These are phyloP conservation scores for Parapsyche elsis DNA, from an alignment of 1,140 invertebrate species.

Conservation along the genomic window DNA sequence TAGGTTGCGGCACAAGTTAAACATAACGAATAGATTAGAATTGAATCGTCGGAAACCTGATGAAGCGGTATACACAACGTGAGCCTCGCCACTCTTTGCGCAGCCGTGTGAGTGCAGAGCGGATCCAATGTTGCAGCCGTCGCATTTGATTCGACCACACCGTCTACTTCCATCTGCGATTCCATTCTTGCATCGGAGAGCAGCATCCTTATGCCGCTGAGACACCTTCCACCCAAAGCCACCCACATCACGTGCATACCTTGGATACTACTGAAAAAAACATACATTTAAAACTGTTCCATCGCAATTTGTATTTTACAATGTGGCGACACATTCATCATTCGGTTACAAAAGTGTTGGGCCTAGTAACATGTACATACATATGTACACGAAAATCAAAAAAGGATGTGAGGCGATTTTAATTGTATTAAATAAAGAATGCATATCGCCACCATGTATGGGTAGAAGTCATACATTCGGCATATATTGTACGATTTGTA, in stretches of 20 bases:
- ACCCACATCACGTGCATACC: conserved; percentile 66
- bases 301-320: too few species aligned
- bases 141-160: neutral
- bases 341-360: neutral
- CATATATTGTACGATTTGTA: conserved; percentile 71
- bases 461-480: conserved; percentile 72
- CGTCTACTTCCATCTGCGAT: conserved; percentile 58
- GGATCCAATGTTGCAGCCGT: conserved; percentile 68
- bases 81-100: conserved; percentile 75
- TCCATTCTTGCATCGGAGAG: conserved; percentile 71
- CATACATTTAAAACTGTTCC: neutral
- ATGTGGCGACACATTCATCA: neutral
- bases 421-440: neutral
- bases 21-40: conserved; percentile 64
- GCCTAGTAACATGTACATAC: neutral
- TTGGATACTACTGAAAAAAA: conserved; percentile 61
- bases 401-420: too few species aligned
- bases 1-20: conserved; percentile 56
- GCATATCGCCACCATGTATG: neutral
- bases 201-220: conserved; percentile 66
- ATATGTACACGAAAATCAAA: too few species aligned
- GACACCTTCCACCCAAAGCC: conserved; percentile 63
- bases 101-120: conserved; percentile 71
- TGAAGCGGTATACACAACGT: conserved; percentile 70
- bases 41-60: conserved; percentile 60